Percentiles rank a stretch among this genome's conserved stretches.
phyloP scores from a whole-genome alignment of 2,888 invertebrate genomes.

The Noctua comes region DNA sequence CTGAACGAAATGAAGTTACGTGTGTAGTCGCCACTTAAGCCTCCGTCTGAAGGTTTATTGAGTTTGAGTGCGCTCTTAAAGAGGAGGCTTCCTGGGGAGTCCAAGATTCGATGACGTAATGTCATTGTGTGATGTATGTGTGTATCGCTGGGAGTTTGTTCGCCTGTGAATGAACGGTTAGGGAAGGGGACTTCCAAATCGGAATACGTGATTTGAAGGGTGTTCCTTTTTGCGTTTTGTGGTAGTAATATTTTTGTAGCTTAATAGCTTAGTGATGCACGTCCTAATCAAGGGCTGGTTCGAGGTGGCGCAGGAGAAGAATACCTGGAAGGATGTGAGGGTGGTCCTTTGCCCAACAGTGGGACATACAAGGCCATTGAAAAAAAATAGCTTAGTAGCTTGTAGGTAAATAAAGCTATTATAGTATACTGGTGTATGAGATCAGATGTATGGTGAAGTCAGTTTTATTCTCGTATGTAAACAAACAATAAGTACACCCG shows the following conservation, averaged over 20 bases:
- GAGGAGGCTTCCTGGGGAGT: slow-evolving; percentile 67
- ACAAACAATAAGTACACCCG: slow-evolving; percentile 32
- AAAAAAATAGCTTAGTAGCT: no score
- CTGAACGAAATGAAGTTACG: slow-evolving; percentile 76
- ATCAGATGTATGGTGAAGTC: slow-evolving; percentile 14
- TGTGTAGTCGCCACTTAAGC: slow-evolving; percentile 76
- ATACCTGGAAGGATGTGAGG: no score
- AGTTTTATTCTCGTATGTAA: slow-evolving; percentile 35
- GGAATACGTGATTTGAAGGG: neutral
- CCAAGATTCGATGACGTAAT: slow-evolving; percentile 61
- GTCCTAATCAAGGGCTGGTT: no score
- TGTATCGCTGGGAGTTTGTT: slow-evolving; percentile 32
- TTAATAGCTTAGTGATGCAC: neutral
- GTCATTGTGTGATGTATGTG: slow-evolving; percentile 52
- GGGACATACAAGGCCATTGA: no score
- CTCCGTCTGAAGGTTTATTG: slow-evolving; percentile 75
- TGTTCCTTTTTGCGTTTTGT: neutral
- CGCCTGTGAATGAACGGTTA: slow-evolving; percentile 1
- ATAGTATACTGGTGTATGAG: neutral
- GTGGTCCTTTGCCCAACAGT: no score
- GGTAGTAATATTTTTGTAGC: neutral
- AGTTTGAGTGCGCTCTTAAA: slow-evolving; percentile 75
- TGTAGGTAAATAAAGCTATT: neutral
- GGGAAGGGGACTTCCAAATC: neutral
- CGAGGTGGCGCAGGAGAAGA: no score